Base-by-base conservation (phyloP, 2,888 invertebrate species). In the Thecophora atra region DNA sequence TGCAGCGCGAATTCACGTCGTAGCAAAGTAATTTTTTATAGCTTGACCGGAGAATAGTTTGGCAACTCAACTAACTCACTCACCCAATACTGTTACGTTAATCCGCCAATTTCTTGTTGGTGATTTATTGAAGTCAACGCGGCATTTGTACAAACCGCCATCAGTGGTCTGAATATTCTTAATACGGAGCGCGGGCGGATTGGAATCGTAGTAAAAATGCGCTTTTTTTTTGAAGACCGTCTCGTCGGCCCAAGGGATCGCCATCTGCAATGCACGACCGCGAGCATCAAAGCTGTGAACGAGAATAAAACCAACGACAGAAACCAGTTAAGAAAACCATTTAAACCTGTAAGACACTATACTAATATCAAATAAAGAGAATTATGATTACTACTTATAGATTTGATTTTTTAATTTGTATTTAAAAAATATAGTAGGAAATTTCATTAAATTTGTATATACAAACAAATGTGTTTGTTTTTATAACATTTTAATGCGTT, bases 111-210 rank as follows among this genome's bases (percentile, higher is more conserved):
- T 94, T 83, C 93, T 91, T 3, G 95, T 95, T 0, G 95, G 94
- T n/a, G 95, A 94, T 82, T 92, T 92, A 81, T 92, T 91, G 88
- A 95, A 96, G 87, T 96, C 96, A 75, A 94, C 93, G 76, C 94
- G 88, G 84, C 95, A 95, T 78, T 87, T 84, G 79, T 87, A 87
- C 69, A 86, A 78, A 42, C 87, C 87, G 30, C 85, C 86, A 79
- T 87, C 87, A 60, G 81, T 79, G 73, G 81, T 83, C 78, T 85
- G 83, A 63, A 87, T 83, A 73, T 83, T 84, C 79, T 85, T 85
- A 76, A 87, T 86, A 76, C 83, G 81, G 72, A 87, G 78, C 74
- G 85, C 85, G 58, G 87, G 87, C 30, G 87, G 87, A 80, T 84
- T 84, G 77, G 82, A 83, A 79, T 87, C 87, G 73, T 86, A 86